phyloP scores from a whole-genome alignment of 2,888 invertebrate genomes.

The Tetranychus truncatus region DNA sequence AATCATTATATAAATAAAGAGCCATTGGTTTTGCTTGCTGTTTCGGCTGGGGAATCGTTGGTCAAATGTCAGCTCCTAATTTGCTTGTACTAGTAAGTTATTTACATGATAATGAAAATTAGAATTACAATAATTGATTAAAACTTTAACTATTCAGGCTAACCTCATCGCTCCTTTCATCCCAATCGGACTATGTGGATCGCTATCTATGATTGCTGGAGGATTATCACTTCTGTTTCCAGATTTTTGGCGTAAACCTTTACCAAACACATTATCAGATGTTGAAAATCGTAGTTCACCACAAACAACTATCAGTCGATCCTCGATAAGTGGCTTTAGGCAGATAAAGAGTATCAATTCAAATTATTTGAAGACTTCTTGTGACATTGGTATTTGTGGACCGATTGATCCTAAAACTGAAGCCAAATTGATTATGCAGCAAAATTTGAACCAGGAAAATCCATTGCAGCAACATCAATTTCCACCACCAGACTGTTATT shows the following conservation, averaged over 20 bases:
- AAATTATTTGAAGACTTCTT: neutral
- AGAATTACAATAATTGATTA: neutral
- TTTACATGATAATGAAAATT: neutral
- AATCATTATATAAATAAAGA: slow-evolving; percentile 19
- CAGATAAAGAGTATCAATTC: neutral
- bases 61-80: slow-evolving; percentile 23
- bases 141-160: slow-evolving; percentile 14
- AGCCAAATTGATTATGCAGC: neutral
- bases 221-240: slow-evolving; percentile 24
- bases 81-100: slow-evolving; percentile 23
- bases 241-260: slow-evolving; percentile 21
- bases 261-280: slow-evolving; percentile 25
- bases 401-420: neutral
- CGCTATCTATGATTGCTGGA: slow-evolving; percentile 22
- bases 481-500: neutral
- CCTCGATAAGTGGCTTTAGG: neutral
- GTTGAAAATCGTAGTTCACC: slow-evolving; percentile 19
- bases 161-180: slow-evolving; percentile 20
- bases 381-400: neutral
- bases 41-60: slow-evolving; percentile 23
- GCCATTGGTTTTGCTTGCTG: slow-evolving; percentile 25
- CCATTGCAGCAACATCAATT: neutral
- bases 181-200: slow-evolving; percentile 23
- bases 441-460: neutral
- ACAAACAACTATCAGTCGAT: neutral